phyloP scores from a whole-genome alignment of 1,140 invertebrate species.

The Drosophila truncata region DNA sequence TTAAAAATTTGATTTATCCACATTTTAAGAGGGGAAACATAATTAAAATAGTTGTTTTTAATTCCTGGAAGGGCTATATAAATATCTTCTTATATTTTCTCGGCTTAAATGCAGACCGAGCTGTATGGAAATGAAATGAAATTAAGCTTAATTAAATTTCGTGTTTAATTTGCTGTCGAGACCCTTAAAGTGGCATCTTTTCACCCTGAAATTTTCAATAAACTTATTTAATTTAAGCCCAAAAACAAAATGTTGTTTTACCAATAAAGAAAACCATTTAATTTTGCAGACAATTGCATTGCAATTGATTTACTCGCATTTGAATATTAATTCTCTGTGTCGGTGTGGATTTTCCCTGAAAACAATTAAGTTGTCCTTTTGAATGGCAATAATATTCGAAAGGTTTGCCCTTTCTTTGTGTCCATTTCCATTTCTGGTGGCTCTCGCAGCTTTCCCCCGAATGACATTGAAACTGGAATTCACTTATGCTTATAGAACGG shows the following conservation, averaged over 20 bases:
- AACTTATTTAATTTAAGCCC: conserved; percentile 12
- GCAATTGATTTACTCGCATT: conserved; percentile 35
- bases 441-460: background rate
- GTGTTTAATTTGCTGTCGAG: background rate
- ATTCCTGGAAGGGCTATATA: no score
- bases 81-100: no score
- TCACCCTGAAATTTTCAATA: conserved; percentile 2
- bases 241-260: conserved; percentile 21
- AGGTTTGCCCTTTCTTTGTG: conserved; percentile 19
- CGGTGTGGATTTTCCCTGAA: conserved; percentile 14
- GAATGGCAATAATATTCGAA: conserved; percentile 1
- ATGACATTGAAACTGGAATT: conserved; percentile 43
- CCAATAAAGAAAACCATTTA: conserved; percentile 18
- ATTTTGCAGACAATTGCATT: conserved; percentile 37
- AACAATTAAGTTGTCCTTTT: conserved; percentile 54
- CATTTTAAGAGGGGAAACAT: no score
- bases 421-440: background rate
- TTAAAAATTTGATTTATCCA: no score
- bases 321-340: conserved; percentile 16
- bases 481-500: conserved; percentile 42
- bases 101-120: no score
- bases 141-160: no score
- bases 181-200: background rate
- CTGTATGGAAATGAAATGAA: no score
- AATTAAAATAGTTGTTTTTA: no score